Evolutionary conservation across 2,113 vertebrate genomes (phyloP).

Genomic region (Poeciliopsis occidentalis): DNA sequence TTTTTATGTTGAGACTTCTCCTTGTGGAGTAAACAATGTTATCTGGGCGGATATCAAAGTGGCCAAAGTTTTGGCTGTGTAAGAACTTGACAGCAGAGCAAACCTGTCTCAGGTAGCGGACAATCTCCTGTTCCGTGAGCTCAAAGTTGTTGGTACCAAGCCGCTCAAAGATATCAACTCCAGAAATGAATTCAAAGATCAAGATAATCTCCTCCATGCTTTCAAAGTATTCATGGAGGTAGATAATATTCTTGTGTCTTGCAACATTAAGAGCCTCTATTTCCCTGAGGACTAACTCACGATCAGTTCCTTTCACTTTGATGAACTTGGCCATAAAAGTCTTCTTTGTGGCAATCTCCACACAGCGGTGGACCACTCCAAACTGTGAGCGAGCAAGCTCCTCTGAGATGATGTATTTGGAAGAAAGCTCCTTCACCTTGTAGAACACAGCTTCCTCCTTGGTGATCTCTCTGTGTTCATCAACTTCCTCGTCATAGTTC

Average conservation of each 20-base stretch:
- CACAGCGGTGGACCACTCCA: slow-evolving; percentile 91
- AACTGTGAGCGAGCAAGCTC: slow-evolving; percentile 95
- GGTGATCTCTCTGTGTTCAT: slow-evolving; percentile 88
- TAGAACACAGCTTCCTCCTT: slow-evolving; percentile 87
- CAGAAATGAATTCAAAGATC: slow-evolving; percentile 97
- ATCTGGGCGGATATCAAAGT: slow-evolving; percentile 96
- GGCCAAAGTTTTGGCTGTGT: slow-evolving; percentile 88
- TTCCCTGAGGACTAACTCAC: slow-evolving; percentile 95
- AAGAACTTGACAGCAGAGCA: slow-evolving; percentile 90
- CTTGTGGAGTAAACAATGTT: slow-evolving; percentile 95
- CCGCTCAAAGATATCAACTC: slow-evolving; percentile 96
- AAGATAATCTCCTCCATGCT: slow-evolving; percentile 96
- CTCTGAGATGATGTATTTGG: slow-evolving; percentile 93
- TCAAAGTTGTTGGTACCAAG: slow-evolving; percentile 91
- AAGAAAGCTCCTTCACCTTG: slow-evolving; percentile 91
- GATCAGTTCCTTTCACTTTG: slow-evolving; percentile 96
- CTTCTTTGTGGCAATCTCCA: slow-evolving; percentile 93
- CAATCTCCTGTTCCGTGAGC: slow-evolving; percentile 93
- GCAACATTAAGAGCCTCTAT: slow-evolving; percentile 92
- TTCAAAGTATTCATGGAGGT: slow-evolving; percentile 96
- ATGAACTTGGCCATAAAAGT: slow-evolving; percentile 97
- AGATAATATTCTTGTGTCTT: slow-evolving; percentile 90
- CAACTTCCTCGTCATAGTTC: slow-evolving; percentile 98
- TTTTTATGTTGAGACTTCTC: slow-evolving; percentile 86
- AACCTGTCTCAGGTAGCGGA: slow-evolving; percentile 91